Conservation (phyloP, 2,113 vertebrate genomes). For the Tyto alba region DNA sequence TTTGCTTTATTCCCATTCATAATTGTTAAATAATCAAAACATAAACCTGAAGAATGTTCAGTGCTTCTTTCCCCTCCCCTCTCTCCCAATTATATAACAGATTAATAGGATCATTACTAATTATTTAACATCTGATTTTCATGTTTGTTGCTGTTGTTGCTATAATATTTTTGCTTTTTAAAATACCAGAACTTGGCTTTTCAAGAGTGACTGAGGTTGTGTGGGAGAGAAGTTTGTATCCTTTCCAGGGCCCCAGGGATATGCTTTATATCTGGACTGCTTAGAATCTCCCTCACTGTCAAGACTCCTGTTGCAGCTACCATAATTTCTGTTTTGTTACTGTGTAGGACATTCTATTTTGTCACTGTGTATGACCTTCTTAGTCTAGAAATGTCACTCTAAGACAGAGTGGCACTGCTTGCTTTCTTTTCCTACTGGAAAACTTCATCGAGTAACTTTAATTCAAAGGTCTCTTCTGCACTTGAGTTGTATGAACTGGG, state of each 20-base stretch:
- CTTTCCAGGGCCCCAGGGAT: neutral
- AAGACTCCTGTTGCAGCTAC: neutral
- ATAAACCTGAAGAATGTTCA: neutral
- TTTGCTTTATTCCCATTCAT: neutral
- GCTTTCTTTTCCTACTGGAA: neutral
- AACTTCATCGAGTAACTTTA: neutral
- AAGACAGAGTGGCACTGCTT: neutral
- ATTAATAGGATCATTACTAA: neutral
- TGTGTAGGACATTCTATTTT: neutral
- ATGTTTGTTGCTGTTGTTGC: neutral
- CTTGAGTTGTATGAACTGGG: neutral
- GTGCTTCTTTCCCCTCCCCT: neutral
- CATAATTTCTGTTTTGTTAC: neutral
- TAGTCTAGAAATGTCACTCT: neutral
- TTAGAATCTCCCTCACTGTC: neutral
- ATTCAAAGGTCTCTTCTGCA: neutral
- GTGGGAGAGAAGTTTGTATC: neutral
- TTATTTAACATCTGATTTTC: neutral
- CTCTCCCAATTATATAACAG: neutral
- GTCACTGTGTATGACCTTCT: neutral
- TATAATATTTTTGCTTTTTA: constrained; percentile 36
- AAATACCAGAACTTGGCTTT: constrained; percentile 8
- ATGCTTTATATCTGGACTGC: neutral
- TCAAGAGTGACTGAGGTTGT: neutral
- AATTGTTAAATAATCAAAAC: neutral